Evolutionary conservation across 2,797 vertebrate genomes (phyloP).

Genomic region (Hyperoplus lanceolatus): DNA sequence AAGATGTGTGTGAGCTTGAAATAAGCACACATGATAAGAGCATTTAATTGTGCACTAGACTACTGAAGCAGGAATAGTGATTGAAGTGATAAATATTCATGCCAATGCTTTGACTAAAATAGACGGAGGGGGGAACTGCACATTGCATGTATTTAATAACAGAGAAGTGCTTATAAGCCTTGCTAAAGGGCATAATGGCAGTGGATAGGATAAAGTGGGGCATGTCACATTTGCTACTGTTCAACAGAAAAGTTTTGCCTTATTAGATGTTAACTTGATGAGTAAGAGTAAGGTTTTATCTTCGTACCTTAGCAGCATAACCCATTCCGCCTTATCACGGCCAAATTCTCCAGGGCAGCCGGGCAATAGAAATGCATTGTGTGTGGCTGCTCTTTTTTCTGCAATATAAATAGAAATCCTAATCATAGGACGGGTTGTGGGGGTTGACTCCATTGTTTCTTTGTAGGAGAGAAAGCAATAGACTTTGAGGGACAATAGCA

Average conservation of each 20-base stretch:
- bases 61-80: conserved; percentile 19
- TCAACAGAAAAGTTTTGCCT: not conserved
- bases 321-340: conserved; percentile 40
- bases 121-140: not conserved
- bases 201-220: not conserved
- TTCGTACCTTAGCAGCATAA: conserved; percentile 21
- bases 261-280: not conserved
- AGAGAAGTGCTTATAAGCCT: no score
- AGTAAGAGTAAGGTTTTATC: not conserved
- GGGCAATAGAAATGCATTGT: conserved; percentile 34
- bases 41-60: conserved; percentile 4
- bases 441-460: conserved; percentile 50
- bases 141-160: not conserved
- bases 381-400: conserved; percentile 39
- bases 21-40: conserved; percentile 36
- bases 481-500: conserved; percentile 35
- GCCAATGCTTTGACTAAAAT: not conserved
- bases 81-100: conserved; percentile 17
- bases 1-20: conserved; percentile 40
- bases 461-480: conserved; percentile 19
- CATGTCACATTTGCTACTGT: not conserved
- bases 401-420: conserved; percentile 54
- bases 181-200: not conserved
- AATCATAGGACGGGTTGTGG: conserved; percentile 19
- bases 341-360: conserved; percentile 24